phyloP scores from a whole-genome alignment of 2,797 vertebrate species.

The Macroramphosus scolopax region DNA sequence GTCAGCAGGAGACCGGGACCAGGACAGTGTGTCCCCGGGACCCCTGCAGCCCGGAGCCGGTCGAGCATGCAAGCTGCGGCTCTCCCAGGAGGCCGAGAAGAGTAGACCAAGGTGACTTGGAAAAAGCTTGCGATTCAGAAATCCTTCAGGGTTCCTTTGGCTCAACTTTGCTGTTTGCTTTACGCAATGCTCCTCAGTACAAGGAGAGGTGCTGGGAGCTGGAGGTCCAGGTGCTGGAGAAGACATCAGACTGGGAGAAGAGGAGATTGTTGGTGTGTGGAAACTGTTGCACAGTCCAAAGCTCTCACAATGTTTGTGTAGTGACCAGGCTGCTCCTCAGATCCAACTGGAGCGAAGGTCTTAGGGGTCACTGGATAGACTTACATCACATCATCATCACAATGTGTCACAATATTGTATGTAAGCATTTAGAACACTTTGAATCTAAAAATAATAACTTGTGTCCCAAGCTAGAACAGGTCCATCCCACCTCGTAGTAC shows the following conservation, averaged over 20 bases:
- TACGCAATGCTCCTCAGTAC: constrained; percentile 80
- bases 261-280: constrained; percentile 71
- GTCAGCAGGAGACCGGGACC: constrained; percentile 66
- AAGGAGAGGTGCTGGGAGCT: constrained; percentile 82
- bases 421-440: too few relatives aligned
- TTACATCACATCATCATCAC: too few relatives aligned
- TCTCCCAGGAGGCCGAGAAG: constrained; percentile 82
- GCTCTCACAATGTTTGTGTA: too few relatives aligned
- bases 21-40: constrained; percentile 54
- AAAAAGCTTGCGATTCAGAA: background rate
- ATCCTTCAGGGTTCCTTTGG: background rate
- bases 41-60: constrained; percentile 63
- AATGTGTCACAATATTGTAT: too few relatives aligned
- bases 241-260: constrained; percentile 79
- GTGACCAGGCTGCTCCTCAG: too few relatives aligned
- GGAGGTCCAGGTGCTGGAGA: constrained; percentile 79
- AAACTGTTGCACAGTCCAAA: background rate
- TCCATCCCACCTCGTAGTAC: too few relatives aligned
- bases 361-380: too few relatives aligned
- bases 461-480: too few relatives aligned
- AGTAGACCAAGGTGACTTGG: constrained; percentile 78
- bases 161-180: constrained; percentile 7
- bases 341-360: too few relatives aligned
- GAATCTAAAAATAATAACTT: too few relatives aligned
- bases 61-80: constrained; percentile 74